Evolutionary conservation across 2,888 invertebrate species (phyloP).

Genomic region (Pollenia amentaria): DNA sequence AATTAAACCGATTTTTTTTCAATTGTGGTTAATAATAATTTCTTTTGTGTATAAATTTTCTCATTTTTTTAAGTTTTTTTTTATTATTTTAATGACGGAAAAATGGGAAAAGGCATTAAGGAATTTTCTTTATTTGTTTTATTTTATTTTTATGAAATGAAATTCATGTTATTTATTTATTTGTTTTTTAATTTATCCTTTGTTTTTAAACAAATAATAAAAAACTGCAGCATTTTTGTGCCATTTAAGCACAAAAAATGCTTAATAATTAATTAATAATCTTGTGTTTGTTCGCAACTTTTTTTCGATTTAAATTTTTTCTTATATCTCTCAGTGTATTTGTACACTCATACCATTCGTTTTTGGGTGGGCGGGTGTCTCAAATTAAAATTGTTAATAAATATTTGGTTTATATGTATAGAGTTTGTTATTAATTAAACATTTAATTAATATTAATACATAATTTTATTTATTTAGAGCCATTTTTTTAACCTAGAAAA

Average conservation of each 20-base stretch:
- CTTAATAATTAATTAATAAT: constrained; percentile 70
- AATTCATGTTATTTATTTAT: constrained; percentile 58
- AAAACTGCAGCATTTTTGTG: constrained; percentile 69
- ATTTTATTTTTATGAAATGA: constrained; percentile 38
- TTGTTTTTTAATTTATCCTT: constrained; percentile 40
- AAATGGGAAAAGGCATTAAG: neutral
- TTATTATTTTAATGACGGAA: neutral
- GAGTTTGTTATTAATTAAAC: constrained; percentile 21
- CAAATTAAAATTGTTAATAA: neutral
- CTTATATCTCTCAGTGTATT: constrained; percentile 31
- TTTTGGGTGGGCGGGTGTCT: too few relatives aligned
- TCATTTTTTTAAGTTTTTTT: constrained; percentile 22
- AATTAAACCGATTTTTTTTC: constrained; percentile 66
- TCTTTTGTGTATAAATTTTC: constrained; percentile 54
- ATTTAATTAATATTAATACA: constrained; percentile 44
- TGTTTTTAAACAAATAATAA: constrained; percentile 61
- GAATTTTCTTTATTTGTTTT: neutral
- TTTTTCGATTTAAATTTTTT: neutral
- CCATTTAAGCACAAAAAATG: constrained; percentile 71
- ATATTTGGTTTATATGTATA: constrained; percentile 11
- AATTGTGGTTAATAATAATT: constrained; percentile 66
- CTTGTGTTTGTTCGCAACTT: constrained; percentile 1
- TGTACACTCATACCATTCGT: constrained; percentile 14
- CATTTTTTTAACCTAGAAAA: constrained; percentile 60
- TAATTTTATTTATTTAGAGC: constrained; percentile 21